These are phyloP conservation scores for Mystacornis crossleyi DNA, from an alignment of 2,113 vertebrate species.

Conservation along the genomic window DNA sequence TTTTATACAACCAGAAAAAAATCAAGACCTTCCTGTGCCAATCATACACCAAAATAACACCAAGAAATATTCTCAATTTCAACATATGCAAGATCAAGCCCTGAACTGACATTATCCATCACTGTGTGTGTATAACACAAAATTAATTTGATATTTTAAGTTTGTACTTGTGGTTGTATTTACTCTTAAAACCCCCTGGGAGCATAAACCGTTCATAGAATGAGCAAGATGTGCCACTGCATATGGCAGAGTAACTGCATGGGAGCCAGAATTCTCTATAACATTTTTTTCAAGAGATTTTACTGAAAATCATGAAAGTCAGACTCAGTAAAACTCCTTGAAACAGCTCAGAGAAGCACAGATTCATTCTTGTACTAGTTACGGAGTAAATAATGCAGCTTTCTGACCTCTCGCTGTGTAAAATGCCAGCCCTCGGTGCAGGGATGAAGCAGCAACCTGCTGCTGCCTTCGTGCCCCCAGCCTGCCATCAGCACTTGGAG, in stretches of 20 bases:
- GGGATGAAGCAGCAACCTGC: background rate
- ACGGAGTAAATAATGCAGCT: background rate
- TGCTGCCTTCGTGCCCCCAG: background rate
- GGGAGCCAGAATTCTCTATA: background rate
- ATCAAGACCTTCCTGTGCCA: background rate
- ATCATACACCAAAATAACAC: conserved; percentile 4
- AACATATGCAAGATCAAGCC: background rate
- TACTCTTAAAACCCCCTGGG: background rate
- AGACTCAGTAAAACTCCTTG: background rate
- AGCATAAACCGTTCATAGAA: background rate
- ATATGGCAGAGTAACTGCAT: background rate
- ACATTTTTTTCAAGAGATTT: background rate
- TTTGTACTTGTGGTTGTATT: background rate
- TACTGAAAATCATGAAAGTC: background rate
- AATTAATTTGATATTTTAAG: conserved; percentile 17
- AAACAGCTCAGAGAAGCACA: background rate
- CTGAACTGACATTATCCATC: background rate
- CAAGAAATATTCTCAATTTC: background rate
- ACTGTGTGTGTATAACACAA: background rate
- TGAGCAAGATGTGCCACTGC: background rate
- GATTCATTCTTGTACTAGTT: background rate
- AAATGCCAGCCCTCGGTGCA: background rate
- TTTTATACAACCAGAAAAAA: background rate
- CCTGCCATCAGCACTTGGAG: background rate
- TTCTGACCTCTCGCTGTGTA: background rate